phyloP scores from a whole-genome alignment of 92 coral and sea anemone genomes.

The Parazoanthus atlanticus region DNA sequence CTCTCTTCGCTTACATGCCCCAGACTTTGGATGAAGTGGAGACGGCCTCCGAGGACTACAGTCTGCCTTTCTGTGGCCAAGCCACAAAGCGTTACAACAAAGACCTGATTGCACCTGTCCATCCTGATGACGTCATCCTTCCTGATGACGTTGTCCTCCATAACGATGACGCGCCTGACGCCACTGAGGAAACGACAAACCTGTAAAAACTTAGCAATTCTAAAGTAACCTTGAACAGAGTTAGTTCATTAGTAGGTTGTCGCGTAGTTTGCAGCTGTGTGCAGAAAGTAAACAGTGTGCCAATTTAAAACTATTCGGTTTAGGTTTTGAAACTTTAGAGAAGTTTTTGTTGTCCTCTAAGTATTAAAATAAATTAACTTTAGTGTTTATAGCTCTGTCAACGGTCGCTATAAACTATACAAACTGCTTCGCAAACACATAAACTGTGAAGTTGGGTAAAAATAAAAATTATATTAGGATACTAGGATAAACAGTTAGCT shows the following conservation, averaged over 20 bases:
- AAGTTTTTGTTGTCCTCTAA: background rate
- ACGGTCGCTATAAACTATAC: too few species aligned
- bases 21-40: slow-evolving; percentile 46
- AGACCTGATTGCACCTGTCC: slow-evolving; percentile 7
- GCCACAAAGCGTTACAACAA: background rate
- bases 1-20: slow-evolving; percentile 43
- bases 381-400: too few species aligned
- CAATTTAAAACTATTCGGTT: too few species aligned
- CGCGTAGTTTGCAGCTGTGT: too few species aligned
- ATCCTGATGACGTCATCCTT: background rate
- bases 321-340: background rate
- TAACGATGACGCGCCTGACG: background rate
- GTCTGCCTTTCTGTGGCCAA: slow-evolving; percentile 35
- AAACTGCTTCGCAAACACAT: too few species aligned
- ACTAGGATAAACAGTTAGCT: too few species aligned
- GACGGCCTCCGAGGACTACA: slow-evolving; percentile 23
- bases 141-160: slow-evolving; percentile 2
- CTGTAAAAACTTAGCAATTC: background rate
- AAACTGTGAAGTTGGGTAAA: too few species aligned
- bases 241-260: background rate
- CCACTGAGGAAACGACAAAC: background rate
- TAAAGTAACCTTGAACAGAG: background rate
- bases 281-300: too few species aligned
- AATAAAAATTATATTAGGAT: too few species aligned
- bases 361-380: background rate